Evolutionary conservation across 2,888 invertebrate species (phyloP).

Genomic region (Capitulum mitella): DNA sequence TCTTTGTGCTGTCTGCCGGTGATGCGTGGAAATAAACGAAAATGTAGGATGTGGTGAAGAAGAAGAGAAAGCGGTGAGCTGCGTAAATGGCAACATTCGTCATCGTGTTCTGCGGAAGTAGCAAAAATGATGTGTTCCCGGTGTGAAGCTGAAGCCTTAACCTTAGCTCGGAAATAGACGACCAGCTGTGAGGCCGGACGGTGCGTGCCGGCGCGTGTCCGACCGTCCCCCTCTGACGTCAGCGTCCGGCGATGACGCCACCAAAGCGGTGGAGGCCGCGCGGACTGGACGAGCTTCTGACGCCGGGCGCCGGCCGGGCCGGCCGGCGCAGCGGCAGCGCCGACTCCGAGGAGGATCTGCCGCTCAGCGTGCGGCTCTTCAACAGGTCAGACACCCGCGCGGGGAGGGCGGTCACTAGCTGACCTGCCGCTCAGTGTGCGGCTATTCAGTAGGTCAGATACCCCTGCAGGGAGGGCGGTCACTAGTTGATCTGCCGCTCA

Average conservation of each 20-base stretch:
- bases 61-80: too few relatives aligned
- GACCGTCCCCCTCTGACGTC: neutral
- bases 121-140: too few relatives aligned
- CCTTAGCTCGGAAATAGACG: too few relatives aligned
- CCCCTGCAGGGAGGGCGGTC: neutral
- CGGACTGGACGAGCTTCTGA: neutral
- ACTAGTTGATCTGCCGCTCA: conserved; percentile 19
- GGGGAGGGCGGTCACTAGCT: too few relatives aligned
- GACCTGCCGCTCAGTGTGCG: conserved; percentile 15
- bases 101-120: too few relatives aligned
- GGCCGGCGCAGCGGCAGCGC: neutral
- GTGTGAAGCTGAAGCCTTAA: too few relatives aligned
- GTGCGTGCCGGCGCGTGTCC: too few relatives aligned
- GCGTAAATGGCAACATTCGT: too few relatives aligned
- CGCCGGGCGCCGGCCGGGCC: neutral
- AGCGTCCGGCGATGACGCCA: neutral
- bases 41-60: too few relatives aligned
- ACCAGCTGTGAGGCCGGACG: too few relatives aligned
- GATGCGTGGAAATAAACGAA: too few relatives aligned
- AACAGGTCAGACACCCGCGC: neutral
- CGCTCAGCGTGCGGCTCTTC: conserved; percentile 10
- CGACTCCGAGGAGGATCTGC: neutral
- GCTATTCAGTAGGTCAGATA: neutral
- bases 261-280: neutral
- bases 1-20: too few relatives aligned